These are phyloP conservation scores for Erynnis tages DNA, from an alignment of 2,888 invertebrate species.

Conservation along the genomic window DNA sequence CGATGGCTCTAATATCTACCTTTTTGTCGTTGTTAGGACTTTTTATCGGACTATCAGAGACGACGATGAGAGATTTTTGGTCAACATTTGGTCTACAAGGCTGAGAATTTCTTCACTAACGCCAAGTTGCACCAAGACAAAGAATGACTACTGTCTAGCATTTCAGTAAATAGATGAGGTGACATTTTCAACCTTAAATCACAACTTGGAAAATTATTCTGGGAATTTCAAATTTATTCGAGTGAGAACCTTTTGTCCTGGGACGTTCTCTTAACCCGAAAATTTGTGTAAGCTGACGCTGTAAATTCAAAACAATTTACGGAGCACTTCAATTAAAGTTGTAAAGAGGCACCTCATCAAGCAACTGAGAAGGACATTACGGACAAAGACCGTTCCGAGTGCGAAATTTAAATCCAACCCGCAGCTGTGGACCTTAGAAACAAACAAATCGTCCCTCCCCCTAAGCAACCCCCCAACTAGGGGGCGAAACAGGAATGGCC, in stretches of 20 bases:
- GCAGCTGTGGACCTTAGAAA: constrained; percentile 75
- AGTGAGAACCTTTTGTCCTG: constrained; percentile 22
- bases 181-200: neutral
- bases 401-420: constrained; percentile 74
- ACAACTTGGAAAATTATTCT: constrained; percentile 3
- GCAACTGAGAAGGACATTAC: constrained; percentile 63
- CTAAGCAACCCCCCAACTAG: constrained; percentile 32
- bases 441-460: constrained; percentile 70
- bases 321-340: constrained; percentile 69
- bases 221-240: constrained; percentile 14
- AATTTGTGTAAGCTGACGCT: constrained; percentile 31
- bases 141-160: no score
- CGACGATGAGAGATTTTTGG: no score
- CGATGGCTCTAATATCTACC: no score
- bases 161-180: neutral
- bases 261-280: constrained; percentile 22
- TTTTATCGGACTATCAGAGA: no score
- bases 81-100: no score
- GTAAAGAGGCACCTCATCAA: constrained; percentile 71
- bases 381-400: constrained; percentile 65
- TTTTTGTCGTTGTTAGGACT: no score
- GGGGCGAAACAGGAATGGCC: constrained; percentile 54
- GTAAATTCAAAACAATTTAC: constrained; percentile 49
- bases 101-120: no score
- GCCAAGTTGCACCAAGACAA: no score